Evolutionary conservation across 2,888 invertebrate species (phyloP).

Genomic region (Clitarchus hookeri): DNA sequence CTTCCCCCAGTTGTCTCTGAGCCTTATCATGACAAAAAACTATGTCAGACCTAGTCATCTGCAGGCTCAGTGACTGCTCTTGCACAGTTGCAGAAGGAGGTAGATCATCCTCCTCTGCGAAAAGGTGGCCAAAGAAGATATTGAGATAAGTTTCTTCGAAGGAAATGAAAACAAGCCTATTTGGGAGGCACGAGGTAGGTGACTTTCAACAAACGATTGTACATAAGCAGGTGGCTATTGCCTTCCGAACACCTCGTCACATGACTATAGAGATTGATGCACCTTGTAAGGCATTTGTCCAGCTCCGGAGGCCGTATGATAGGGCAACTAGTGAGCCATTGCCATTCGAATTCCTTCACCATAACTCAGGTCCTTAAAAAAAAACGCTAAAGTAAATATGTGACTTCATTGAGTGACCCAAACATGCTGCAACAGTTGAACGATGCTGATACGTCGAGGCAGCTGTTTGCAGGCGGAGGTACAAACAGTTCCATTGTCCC

Average conservation of each 20-base stretch:
- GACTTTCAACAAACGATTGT: constrained; percentile 85
- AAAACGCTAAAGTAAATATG: constrained; percentile 64
- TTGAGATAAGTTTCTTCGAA: constrained; percentile 87
- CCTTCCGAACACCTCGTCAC: constrained; percentile 81
- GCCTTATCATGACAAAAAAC: constrained; percentile 93
- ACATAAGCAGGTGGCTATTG: constrained; percentile 88
- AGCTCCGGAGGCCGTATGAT: constrained; percentile 83
- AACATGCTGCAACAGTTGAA: constrained; percentile 57
- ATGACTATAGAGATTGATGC: constrained; percentile 69
- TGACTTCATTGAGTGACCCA: constrained; percentile 56
- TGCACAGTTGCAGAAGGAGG: constrained; percentile 83
- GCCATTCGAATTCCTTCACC: constrained; percentile 82
- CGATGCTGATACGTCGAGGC: constrained; percentile 42
- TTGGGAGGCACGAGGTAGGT: constrained; percentile 82
- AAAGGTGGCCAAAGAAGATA: constrained; percentile 84
- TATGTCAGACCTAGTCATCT: constrained; percentile 89
- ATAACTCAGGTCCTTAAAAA: constrained; percentile 77
- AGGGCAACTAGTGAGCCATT: constrained; percentile 80
- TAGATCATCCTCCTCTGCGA: constrained; percentile 95
- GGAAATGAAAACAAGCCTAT: constrained; percentile 61
- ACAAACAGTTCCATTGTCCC: neutral
- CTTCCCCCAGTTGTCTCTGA: constrained; percentile 86
- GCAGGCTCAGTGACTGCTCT: constrained; percentile 84
- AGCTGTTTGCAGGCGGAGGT: constrained; percentile 23
- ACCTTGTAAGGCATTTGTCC: constrained; percentile 79